Percentiles rank a stretch among this genome's conserved stretches.
phyloP scores from a whole-genome alignment of 1,140 invertebrate genomes.

The Hycleus phaleratus region DNA sequence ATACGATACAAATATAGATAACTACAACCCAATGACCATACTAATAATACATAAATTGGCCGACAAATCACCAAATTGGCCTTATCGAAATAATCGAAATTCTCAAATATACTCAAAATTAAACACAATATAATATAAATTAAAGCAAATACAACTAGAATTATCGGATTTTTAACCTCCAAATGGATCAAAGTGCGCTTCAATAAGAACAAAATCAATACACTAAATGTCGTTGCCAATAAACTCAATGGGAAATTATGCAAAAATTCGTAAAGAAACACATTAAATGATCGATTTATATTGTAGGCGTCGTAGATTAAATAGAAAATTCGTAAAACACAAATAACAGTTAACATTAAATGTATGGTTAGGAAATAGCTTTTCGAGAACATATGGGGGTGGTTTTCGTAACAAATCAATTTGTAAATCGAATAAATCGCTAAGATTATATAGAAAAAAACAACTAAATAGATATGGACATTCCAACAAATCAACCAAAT shows the following conservation, averaged over 20 bases:
- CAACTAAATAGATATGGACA: constrained; percentile 78
- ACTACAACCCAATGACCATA: constrained; percentile 68
- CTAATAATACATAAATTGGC: constrained; percentile 71
- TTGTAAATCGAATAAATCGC: constrained; percentile 76
- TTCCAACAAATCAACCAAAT: constrained; percentile 80
- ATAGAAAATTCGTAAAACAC: constrained; percentile 73
- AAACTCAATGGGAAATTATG: constrained; percentile 76
- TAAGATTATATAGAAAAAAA: constrained; percentile 71
- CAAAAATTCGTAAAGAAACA: constrained; percentile 72
- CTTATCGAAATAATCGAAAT: constrained; percentile 41
- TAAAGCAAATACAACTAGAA: constrained; percentile 63
- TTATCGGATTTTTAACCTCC: constrained; percentile 61
- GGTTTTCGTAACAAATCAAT: constrained; percentile 70
- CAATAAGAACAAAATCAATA: constrained; percentile 75
- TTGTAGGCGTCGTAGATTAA: constrained; percentile 88
- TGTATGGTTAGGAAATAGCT: constrained; percentile 80
- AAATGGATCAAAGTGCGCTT: constrained; percentile 61
- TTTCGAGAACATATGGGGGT: constrained; percentile 68
- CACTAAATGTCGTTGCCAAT: constrained; percentile 74
- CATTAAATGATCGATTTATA: constrained; percentile 64
- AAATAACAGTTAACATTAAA: constrained; percentile 69
- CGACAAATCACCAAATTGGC: constrained; percentile 53
- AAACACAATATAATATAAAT: constrained; percentile 71
- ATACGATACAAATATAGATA: constrained; percentile 77
- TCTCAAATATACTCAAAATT: constrained; percentile 68